These are phyloP conservation scores for Euwallacea fornicatus DNA, from an alignment of 1,140 invertebrate species.

Conservation along the genomic window DNA sequence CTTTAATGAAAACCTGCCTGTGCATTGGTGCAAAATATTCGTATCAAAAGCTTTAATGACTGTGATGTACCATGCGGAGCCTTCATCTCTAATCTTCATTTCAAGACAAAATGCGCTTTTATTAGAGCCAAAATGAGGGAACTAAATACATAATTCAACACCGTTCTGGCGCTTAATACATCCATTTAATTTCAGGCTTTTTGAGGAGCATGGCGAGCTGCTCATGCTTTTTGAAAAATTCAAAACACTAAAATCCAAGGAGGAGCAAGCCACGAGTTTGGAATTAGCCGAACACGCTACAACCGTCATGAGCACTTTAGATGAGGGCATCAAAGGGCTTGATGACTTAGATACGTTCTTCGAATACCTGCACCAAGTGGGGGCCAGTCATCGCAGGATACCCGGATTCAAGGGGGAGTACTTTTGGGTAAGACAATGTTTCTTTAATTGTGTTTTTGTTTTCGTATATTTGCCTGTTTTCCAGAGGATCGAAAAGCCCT, in stretches of 20 bases:
- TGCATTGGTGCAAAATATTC: too few relatives aligned
- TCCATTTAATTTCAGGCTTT: conserved; percentile 65
- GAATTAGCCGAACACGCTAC: conserved; percentile 84
- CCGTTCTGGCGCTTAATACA: too few relatives aligned
- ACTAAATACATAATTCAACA: too few relatives aligned
- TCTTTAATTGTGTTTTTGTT: conserved; percentile 45
- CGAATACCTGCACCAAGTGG: conserved; percentile 78
- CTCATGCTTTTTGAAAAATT: conserved; percentile 82
- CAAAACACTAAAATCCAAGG: conserved; percentile 72
- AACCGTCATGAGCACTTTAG: conserved; percentile 85
- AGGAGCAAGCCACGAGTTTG: conserved; percentile 77
- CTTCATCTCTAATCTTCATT: too few relatives aligned
- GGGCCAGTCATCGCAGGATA: conserved; percentile 79
- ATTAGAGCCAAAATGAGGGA: too few relatives aligned
- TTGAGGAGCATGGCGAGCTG: conserved; percentile 83
- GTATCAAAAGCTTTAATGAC: too few relatives aligned
- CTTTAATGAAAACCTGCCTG: too few relatives aligned
- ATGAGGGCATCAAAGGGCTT: conserved; percentile 81
- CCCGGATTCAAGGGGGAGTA: conserved; percentile 83
- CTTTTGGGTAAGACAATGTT: conserved; percentile 31
- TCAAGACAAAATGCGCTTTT: too few relatives aligned
- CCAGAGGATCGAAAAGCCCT: conserved; percentile 88
- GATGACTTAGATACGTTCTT: conserved; percentile 84
- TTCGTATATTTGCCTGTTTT: conserved; percentile 57
- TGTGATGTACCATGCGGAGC: too few relatives aligned